phyloP scores from a whole-genome alignment of 2,888 invertebrate genomes.

The Pomacea canaliculata region DNA sequence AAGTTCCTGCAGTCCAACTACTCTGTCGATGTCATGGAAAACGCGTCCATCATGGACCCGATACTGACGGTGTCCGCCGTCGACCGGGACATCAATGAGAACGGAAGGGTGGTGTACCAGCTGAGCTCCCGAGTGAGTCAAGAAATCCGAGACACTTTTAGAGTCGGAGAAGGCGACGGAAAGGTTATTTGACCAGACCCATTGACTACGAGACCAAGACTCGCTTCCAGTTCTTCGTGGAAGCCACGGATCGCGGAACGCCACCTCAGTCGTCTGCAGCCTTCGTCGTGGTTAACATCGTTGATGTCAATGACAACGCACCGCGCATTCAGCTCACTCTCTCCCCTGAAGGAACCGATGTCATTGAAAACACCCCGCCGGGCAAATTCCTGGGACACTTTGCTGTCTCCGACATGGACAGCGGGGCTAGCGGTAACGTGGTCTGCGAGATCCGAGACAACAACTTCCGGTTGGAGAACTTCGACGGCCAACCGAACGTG shows the following conservation, averaged over 20 bases:
- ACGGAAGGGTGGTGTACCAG: conserved; percentile 74
- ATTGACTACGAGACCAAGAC: conserved; percentile 87
- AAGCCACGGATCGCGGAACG: conserved; percentile 50
- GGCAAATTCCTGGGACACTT: conserved; percentile 95
- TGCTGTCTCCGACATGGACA: conserved; percentile 75
- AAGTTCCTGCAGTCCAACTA: conserved; percentile 47
- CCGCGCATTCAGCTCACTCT: conserved; percentile 86
- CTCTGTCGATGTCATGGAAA: conserved; percentile 51
- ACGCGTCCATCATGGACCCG: conserved; percentile 41
- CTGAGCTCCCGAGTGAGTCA: conserved; percentile 51
- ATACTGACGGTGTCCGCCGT: conserved; percentile 78
- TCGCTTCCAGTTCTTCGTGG: conserved; percentile 79
- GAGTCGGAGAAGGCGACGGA: conserved; percentile 88
- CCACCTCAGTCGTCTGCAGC: conserved; percentile 71
- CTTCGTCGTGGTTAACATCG: conserved; percentile 67
- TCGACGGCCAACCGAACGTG: conserved; percentile 30
- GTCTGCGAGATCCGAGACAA: conserved; percentile 29
- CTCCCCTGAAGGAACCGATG: conserved; percentile 79
- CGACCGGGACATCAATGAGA: conserved; percentile 87
- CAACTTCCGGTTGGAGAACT: conserved; percentile 36
- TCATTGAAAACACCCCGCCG: conserved; percentile 79
- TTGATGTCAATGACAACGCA: conserved; percentile 89
- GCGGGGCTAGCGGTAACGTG: conserved; percentile 43
- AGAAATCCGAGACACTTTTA: conserved; percentile 48
- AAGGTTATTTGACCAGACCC: conserved; percentile 83